These are phyloP conservation scores for Dermolepida albohirtum DNA, from an alignment of 2,888 invertebrate genomes.

Conservation along the genomic window DNA sequence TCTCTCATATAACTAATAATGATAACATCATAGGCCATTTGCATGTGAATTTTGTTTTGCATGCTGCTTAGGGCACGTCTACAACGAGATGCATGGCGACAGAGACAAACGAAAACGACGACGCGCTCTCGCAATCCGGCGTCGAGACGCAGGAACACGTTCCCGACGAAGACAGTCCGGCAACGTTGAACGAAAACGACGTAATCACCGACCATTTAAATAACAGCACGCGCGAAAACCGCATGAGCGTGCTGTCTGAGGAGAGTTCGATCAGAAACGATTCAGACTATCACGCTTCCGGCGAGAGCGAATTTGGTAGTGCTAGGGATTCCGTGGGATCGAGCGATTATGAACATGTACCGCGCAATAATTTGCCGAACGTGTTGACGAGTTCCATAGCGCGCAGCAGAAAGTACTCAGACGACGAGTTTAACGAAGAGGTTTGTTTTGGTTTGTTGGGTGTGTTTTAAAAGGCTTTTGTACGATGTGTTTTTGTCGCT, in stretches of 20 bases:
- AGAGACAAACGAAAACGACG: constrained; percentile 7
- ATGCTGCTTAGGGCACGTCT: constrained; percentile 56
- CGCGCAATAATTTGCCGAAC: constrained; percentile 15
- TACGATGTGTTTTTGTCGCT: neutral
- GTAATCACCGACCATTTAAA: neutral
- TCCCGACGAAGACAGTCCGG: constrained; percentile 52
- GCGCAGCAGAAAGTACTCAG: constrained; percentile 33
- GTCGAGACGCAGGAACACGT: constrained; percentile 10
- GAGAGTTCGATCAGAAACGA: constrained; percentile 52
- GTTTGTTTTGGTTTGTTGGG: constrained; percentile 44
- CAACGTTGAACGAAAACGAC: neutral
- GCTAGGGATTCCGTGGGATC: constrained; percentile 47
- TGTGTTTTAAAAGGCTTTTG: constrained; percentile 2
- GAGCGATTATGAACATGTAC: constrained; percentile 43
- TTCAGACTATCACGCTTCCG: constrained; percentile 63
- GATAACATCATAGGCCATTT: constrained; percentile 24
- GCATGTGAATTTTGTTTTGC: constrained; percentile 58
- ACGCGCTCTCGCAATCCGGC: constrained; percentile 5
- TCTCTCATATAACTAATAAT: constrained; percentile 12
- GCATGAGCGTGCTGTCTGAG: constrained; percentile 48
- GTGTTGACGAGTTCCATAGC: constrained; percentile 32
- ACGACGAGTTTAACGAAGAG: constrained; percentile 46
- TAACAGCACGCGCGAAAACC: constrained; percentile 32
- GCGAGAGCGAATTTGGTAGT: constrained; percentile 61
- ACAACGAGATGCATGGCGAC: constrained; percentile 44